Evolutionary conservation across 2,888 invertebrate species (phyloP).

Genomic region (Rotaria socialis): DNA sequence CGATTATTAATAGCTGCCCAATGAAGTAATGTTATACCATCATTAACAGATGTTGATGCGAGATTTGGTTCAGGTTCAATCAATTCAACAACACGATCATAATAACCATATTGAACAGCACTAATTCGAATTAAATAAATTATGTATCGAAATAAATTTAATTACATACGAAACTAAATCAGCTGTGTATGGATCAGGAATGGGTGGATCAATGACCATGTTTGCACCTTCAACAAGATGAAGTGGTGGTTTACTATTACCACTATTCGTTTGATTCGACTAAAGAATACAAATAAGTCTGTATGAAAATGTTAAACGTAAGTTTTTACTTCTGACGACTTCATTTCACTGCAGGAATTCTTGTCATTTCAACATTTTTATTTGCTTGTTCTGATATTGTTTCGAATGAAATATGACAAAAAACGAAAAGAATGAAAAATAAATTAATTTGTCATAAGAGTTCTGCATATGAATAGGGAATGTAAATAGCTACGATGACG

Average conservation of each 20-base stretch:
- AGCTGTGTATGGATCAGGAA: not conserved
- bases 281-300: not conserved
- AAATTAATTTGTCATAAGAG: not conserved
- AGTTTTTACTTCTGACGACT: not conserved
- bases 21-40: slow-evolving; percentile 92
- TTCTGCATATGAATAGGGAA: not conserved
- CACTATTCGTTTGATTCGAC: not conserved
- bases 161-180: slow-evolving; percentile 8
- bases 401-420: not conserved
- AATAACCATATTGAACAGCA: slow-evolving; percentile 78
- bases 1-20: slow-evolving; percentile 99
- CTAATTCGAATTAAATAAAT: slow-evolving; percentile 39
- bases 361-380: not conserved
- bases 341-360: not conserved
- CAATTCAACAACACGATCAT: slow-evolving; percentile 64
- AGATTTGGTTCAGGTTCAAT: slow-evolving; percentile 81
- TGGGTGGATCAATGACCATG: not conserved
- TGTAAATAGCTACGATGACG: not conserved
- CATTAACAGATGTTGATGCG: slow-evolving; percentile 70
- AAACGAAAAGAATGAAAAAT: not conserved
- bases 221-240: not conserved
- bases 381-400: not conserved
- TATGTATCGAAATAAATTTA: not conserved
- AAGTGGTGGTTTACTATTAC: not conserved
- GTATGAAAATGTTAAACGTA: not conserved